Conservation (phyloP, 2,797 vertebrate species). For the Fistularia commersonii region DNA sequence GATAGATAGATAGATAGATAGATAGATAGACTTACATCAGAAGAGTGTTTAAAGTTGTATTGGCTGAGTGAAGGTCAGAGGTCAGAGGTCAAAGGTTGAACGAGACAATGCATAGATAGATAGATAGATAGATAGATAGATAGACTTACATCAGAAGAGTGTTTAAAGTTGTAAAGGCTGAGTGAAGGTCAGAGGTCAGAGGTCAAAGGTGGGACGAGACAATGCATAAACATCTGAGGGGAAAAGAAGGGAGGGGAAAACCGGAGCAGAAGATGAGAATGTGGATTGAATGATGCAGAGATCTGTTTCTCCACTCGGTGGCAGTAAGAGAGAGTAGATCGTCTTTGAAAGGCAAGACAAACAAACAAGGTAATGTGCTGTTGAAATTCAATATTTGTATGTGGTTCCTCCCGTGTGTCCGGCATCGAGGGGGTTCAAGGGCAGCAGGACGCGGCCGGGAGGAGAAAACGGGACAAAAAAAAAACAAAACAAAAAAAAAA, state of each 20-base stretch:
- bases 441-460: background rate
- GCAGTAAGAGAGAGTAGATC: conserved; percentile 15
- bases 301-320: conserved; percentile 47
- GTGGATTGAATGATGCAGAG: background rate
- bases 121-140: conserved; percentile 4
- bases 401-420: background rate
- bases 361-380: too few relatives aligned
- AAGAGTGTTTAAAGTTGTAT: background rate
- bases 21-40: conserved; percentile 1
- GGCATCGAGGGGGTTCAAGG: background rate
- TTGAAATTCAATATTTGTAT: background rate
- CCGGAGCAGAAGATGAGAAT: background rate
- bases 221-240: conserved; percentile 33
- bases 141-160: conserved; percentile 67
- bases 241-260: background rate
- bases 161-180: conserved; percentile 33
- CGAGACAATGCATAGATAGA: background rate
- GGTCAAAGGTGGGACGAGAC: conserved; percentile 25
- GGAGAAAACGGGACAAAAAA: background rate
- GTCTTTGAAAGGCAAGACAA: background rate
- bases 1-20: conserved; percentile 9
- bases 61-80: background rate
- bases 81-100: too few relatives aligned
- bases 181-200: conserved; percentile 23
- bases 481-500: background rate